phyloP scores from a whole-genome alignment of 2,113 vertebrate species.

The Asarcornis scutulata region DNA sequence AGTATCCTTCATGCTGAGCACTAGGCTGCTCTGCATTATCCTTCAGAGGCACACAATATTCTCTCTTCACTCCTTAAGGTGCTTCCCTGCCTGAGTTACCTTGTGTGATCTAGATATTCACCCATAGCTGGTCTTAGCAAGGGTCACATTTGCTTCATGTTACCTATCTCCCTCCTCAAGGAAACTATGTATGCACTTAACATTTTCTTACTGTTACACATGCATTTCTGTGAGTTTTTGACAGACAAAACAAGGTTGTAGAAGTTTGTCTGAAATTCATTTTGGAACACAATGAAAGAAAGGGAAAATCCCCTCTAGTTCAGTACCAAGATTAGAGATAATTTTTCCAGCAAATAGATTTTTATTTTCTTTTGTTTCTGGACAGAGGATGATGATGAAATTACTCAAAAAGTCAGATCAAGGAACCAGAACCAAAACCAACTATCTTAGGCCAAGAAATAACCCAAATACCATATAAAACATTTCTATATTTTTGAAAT shows the following conservation, averaged over 20 bases:
- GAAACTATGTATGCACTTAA: background rate
- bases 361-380: background rate
- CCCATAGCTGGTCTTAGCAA: background rate
- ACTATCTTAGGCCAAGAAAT: background rate
- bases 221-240: background rate
- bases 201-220: background rate
- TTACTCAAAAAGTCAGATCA: background rate
- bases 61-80: background rate
- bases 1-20: background rate
- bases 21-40: background rate
- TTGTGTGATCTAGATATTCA: background rate
- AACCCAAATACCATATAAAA: background rate
- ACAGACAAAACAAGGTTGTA: background rate
- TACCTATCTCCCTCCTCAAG: background rate
- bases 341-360: conserved; percentile 4
- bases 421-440: background rate
- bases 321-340: background rate
- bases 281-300: conserved; percentile 33
- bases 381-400: background rate
- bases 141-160: background rate
- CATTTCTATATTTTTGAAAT: background rate
- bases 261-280: conserved; percentile 23
- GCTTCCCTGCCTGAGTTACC: background rate
- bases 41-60: background rate
- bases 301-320: background rate